These are phyloP conservation scores for Camelus bactrianus DNA, from an alignment of 2,113 vertebrate genomes.

Conservation along the genomic window DNA sequence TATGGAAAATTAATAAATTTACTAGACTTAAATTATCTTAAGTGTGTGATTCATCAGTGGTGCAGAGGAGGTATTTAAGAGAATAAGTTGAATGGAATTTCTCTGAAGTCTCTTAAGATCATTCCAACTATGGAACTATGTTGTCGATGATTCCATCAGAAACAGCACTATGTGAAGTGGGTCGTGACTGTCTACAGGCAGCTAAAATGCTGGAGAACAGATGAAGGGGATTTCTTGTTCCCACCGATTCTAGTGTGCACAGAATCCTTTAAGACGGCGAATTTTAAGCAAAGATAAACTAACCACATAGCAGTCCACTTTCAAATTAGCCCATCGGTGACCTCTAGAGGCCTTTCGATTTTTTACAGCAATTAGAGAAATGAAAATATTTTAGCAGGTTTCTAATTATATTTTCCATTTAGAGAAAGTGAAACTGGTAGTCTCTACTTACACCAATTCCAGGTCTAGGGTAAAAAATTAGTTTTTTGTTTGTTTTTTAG, in stretches of 20 bases:
- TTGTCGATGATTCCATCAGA: not conserved
- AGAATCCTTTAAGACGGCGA: not conserved
- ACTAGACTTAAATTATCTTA: not conserved
- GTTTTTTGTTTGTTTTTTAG: not conserved
- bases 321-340: conserved; percentile 16
- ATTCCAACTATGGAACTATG: conserved; percentile 20
- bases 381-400: not conserved
- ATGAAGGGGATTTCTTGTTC: not conserved
- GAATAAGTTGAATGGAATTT: conserved; percentile 22
- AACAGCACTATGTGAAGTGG: not conserved
- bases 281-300: conserved; percentile 44
- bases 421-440: not conserved
- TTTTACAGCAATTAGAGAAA: not conserved
- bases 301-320: not conserved
- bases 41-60: not conserved
- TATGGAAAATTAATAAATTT: conserved; percentile 40
- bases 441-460: not conserved
- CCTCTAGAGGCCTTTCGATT: conserved; percentile 64
- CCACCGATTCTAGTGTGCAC: not conserved
- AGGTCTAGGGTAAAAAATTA: not conserved
- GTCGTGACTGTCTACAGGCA: not conserved
- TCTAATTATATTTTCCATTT: not conserved
- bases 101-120: not conserved
- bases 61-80: not conserved
- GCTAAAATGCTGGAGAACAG: not conserved